Evolutionary conservation across 2,113 vertebrate species (phyloP), one percentile per base, ranked within the genome.

Genomic region (Halichoerus grypus): DNA sequence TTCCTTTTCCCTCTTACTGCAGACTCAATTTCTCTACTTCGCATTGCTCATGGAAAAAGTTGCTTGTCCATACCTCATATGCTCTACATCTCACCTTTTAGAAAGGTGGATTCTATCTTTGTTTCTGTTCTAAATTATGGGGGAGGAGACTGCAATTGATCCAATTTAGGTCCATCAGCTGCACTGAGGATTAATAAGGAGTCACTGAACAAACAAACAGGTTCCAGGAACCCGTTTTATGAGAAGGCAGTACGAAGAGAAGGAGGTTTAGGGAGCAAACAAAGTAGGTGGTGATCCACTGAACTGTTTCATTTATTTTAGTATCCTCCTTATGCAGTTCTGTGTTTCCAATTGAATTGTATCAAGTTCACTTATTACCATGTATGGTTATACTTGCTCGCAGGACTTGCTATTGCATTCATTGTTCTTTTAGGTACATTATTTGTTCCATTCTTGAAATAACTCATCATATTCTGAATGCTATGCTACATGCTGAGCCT

Each of bases 181-280:
- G 28, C 0, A 42, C 33, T 19, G 26, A 95, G 63, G 31, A 88
- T 76, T 87, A 85, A 85, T 39, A 84, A 67, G 80, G 18, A 86
- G 28, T 61, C 65, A 59, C 1, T 42, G 19, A 80, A 51, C 69
- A 83, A 79, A 46, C 65, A 85, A 81, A 26, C n/a, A 90, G 2
- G 10, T 67, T 90, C 72, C 16, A 79, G 33, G 92, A 77, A n/a
- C 42, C 22, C n/a, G 82, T 89, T 85, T 87, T 87, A 72, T 90
- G 13, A 86, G 19, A 97, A 85, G 53, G 18, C 6, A 14, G 33
- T 76, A 84, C 13, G 31, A 89, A 82, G 55, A 92, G 65, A 36
- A 72, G 46, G 39, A 31, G 0, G 14, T 80, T 96, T 53, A 61
- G 18, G n/a, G 7, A 97, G n/a, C 42, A 91, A 69, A 84, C 3